Percentiles rank a stretch among this genome's conserved stretches.
phyloP scores from a whole-genome alignment of 2,113 vertebrate genomes.

The Pseudorectes ferrugineus region DNA sequence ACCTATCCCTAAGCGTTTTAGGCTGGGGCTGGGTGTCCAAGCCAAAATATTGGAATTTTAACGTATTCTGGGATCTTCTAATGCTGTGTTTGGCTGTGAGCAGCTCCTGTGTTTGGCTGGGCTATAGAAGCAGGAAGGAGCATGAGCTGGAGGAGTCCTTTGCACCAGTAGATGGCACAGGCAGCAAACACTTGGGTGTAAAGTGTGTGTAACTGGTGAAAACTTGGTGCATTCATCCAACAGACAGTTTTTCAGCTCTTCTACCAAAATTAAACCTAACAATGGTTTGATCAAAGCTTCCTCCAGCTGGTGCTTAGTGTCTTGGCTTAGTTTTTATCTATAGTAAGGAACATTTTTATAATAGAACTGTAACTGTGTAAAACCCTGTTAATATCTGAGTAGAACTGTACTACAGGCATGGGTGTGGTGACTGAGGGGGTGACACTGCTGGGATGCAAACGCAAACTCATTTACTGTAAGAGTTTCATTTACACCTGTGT shows the following conservation, averaged over 20 bases:
- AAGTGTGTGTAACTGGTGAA: background rate
- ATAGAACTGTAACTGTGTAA: background rate
- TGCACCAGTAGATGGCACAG: slow-evolving; percentile 36
- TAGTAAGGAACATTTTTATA: background rate
- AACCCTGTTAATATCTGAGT: background rate
- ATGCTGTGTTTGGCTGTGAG: background rate
- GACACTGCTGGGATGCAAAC: background rate
- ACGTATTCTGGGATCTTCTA: background rate
- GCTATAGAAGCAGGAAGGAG: background rate
- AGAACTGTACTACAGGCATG: fast-evolving
- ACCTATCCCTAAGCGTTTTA: fast-evolving
- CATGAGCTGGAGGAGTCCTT: fast-evolving
- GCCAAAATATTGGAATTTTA: background rate
- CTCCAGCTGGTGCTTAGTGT: background rate
- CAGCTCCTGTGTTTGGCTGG: background rate
- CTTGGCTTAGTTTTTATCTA: background rate
- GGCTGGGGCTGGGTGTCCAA: background rate
- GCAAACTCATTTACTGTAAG: background rate
- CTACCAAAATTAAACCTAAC: background rate
- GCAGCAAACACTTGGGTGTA: background rate
- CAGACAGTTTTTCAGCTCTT: fast-evolving
- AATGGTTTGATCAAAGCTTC: background rate
- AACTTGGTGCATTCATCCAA: fast-evolving
- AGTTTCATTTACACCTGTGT: background rate
- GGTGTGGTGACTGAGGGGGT: background rate